A percentile compares a stretch with the other conserved stretches of the same genome.
phyloP scores from a whole-genome alignment of 2,888 invertebrate genomes.

The Dryococelus australis region DNA sequence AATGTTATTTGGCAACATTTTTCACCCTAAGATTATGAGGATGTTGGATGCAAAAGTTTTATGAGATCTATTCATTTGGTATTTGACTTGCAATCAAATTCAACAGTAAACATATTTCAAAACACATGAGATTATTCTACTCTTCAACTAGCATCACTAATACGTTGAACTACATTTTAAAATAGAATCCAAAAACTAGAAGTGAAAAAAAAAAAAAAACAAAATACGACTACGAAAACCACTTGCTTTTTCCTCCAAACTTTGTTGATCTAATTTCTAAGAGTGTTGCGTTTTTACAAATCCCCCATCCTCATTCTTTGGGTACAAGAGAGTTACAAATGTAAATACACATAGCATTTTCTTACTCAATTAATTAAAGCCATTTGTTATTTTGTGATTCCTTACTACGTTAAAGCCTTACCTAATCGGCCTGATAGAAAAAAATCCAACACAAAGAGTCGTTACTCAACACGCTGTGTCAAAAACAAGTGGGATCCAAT shows the following conservation, averaged over 20 bases:
- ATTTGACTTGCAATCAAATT: background rate
- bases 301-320: conserved; percentile 29
- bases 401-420: conserved; percentile 43
- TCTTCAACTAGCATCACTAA: background rate
- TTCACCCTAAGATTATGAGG: conserved; percentile 27
- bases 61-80: conserved; percentile 16
- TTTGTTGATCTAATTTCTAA: conserved; percentile 18
- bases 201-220: background rate
- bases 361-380: conserved; percentile 52
- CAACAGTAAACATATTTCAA: background rate
- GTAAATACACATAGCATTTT: conserved; percentile 42
- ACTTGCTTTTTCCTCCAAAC: background rate
- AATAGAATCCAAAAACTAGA: background rate
- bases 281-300: conserved; percentile 24
- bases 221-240: too few relatives aligned
- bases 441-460: conserved; percentile 39
- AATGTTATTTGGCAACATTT: conserved; percentile 62
- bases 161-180: background rate
- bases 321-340: conserved; percentile 35
- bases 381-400: conserved; percentile 47
- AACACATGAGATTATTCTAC: background rate
- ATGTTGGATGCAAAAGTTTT: background rate
- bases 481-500: conserved; percentile 23
- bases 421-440: conserved; percentile 44
- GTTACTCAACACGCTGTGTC: conserved; percentile 37